Evolutionary conservation across 2,888 invertebrate genomes (phyloP).

Genomic region (Rapana venosa): DNA sequence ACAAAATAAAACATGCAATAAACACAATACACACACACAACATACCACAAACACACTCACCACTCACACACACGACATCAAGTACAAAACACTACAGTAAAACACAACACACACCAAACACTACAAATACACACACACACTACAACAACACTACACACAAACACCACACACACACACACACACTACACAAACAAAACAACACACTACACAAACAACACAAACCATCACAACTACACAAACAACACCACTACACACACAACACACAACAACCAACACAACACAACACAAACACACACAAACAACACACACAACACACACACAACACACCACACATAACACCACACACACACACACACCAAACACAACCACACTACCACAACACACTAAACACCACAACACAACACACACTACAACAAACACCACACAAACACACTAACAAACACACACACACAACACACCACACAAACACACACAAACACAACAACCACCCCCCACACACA

Average conservation of each 20-base stretch:
- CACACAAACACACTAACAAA: too few species aligned
- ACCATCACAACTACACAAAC: not conserved
- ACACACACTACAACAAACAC: too few species aligned
- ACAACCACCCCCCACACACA: not conserved
- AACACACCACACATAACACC: not conserved
- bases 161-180: not conserved
- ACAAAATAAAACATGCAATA: not conserved
- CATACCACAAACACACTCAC: not conserved
- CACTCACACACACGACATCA: not conserved
- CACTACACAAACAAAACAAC: not conserved
- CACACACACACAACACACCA: not conserved
- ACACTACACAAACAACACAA: constrained; percentile 2
- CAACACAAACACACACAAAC: not conserved
- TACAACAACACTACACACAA: too few species aligned
- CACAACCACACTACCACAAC: too few species aligned
- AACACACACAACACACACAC: not conserved
- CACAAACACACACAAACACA: too few species aligned
- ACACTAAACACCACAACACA: too few species aligned
- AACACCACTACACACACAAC: too few species aligned
- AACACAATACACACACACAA: not conserved
- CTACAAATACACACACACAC: not conserved
- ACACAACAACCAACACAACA: not conserved
- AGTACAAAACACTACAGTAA: not conserved
- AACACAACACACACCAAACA: not conserved
- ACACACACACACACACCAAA: not conserved